Evolutionary conservation across 2,888 invertebrate genomes (phyloP).

Genomic region (Stenodera caucasica): DNA sequence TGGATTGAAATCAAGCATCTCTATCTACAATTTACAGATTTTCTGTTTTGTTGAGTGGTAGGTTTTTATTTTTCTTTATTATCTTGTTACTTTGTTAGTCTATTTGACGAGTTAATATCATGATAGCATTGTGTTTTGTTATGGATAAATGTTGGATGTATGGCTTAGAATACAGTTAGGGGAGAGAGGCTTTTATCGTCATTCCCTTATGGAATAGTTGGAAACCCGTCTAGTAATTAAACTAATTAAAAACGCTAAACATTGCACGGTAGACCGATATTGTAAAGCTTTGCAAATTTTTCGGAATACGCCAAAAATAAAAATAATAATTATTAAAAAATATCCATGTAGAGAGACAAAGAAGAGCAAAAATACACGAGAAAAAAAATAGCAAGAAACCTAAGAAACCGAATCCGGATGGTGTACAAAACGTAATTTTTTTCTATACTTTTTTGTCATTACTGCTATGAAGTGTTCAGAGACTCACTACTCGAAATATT

Average conservation of each 20-base stretch:
- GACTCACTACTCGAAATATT: slow-evolving; percentile 47
- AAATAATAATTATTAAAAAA: neutral
- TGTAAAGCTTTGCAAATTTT: slow-evolving; percentile 15
- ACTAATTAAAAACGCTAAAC: slow-evolving; percentile 24
- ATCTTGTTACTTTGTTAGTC: too few species aligned
- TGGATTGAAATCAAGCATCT: too few species aligned
- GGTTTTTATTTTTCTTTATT: too few species aligned
- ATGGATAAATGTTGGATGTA: neutral
- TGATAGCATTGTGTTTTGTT: neutral
- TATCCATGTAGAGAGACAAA: neutral
- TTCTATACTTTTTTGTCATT: slow-evolving; percentile 46
- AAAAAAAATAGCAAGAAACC: slow-evolving; percentile 2
- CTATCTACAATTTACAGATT: too few species aligned
- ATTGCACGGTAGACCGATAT: slow-evolving; percentile 17
- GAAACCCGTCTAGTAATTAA: slow-evolving; percentile 1
- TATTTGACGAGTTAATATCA: too few species aligned
- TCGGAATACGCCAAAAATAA: slow-evolving; percentile 9
- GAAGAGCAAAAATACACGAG: too few species aligned
- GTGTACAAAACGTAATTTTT: slow-evolving; percentile 19
- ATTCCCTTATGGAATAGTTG: neutral
- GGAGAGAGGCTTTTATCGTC: neutral
- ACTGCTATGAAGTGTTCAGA: slow-evolving; percentile 44
- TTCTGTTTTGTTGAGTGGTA: too few species aligned
- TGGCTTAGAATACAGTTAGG: neutral
- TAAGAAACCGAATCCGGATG: slow-evolving; percentile 21